Base-by-base conservation (phyloP, 37 sponge, comb jelly and placozoan genomes). In the Tethya wilhelma region DNA sequence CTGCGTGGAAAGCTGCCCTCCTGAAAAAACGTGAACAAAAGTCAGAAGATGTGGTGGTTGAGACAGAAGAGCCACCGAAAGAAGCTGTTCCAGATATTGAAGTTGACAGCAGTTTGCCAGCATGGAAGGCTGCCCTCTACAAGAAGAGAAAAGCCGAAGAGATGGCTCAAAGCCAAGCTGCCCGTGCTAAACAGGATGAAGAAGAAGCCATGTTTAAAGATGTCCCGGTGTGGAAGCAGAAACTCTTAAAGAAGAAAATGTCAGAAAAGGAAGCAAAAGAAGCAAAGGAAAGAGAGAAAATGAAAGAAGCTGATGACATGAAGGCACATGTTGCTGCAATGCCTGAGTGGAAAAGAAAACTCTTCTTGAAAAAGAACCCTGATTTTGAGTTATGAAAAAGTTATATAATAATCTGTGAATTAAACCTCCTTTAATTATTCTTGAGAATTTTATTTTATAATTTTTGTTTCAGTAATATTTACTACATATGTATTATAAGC, bases 331-430 rank as follows among this genome's bases (percentile, higher is more conserved):
- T 94, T 20, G 82, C 85, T 26, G 84, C 95, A 67, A 94, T 94
- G 95, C 95, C 95, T 0, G 78, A 73, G 20, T 94, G 95, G 95
- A 94, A 85, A 76, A 84, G 89, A 71, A 80, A 88, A 41, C 56
- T 94, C 44, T 83, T 82, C 64, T 44, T 87, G 23, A 28, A 91
- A 60, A 90, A 87, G 49, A 84, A 93, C 75, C 89, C 86, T 49
- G 9, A 49, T 49, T 49, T 9, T 49, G 53, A 49, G 53, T 49
- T 49, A 49, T 49, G 9, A 19, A 9, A 19, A 19, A 9, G 9
- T 49, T 49, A 9, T 49, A 19, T 49, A 14, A 19, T 14, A 14
- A n/a, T n/a, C 53, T 14, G 9, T 14, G 67, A 8, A 9, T 5
- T 6, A 14, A 39, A 55, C 2, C 56, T n/a, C n/a, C n/a, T n/a